A percentile compares a stretch with the other conserved stretches of the same genome.
Evolutionary conservation across 1,140 invertebrate species (phyloP).

Genomic region (Daktulosphaira vitifoliae): DNA sequence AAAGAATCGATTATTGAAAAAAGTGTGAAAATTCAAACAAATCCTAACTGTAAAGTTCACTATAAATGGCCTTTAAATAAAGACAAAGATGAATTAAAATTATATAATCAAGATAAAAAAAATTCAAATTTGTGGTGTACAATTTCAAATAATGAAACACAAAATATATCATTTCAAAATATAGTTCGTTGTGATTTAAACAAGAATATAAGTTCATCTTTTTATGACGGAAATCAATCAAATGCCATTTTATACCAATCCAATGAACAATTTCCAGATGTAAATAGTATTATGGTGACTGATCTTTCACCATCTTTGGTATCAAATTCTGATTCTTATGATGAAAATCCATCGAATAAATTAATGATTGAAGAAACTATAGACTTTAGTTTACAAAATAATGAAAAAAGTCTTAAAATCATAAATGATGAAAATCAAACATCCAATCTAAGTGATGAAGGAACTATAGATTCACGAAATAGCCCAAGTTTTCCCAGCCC

Average conservation of each 20-base stretch:
- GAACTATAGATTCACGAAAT: too few species aligned
- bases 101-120: not conserved
- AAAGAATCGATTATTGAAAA: too few species aligned
- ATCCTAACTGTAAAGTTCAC: conserved; percentile 16
- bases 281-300: conserved; percentile 5
- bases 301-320: conserved; percentile 3
- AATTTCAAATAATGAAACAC: not conserved
- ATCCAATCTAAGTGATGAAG: too few species aligned
- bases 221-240: too few species aligned
- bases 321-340: conserved; percentile 3
- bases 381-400: too few species aligned
- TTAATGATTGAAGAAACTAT: too few species aligned
- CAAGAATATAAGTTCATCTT: not conserved
- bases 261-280: conserved; percentile 14
- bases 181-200: not conserved
- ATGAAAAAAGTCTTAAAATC: too few species aligned
- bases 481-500: too few species aligned
- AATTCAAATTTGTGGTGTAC: conserved; percentile 1
- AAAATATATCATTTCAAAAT: not conserved
- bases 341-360: too few species aligned
- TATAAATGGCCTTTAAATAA: conserved; percentile 28
- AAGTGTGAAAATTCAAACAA: too few species aligned
- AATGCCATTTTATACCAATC: too few species aligned
- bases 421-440: too few species aligned
- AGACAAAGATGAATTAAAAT: conserved; percentile 1